A percentile compares a stretch with the other conserved stretches of the same genome.
Conservation (phyloP, 1,140 invertebrate genomes). For the Oedothorax gibbosus region DNA sequence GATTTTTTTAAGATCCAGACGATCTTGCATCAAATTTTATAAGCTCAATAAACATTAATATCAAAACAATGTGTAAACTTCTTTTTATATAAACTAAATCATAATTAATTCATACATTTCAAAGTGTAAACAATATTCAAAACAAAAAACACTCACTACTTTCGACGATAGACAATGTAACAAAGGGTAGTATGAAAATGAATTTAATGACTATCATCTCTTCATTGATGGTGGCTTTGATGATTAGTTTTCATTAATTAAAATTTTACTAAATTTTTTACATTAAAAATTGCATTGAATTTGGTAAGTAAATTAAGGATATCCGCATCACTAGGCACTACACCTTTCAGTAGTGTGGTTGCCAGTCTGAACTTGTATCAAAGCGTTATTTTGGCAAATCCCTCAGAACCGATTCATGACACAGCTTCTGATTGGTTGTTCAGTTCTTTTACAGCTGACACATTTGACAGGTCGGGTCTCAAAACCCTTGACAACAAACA, state of each 20-base stretch:
- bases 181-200: constrained; percentile 50
- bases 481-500: too few relatives aligned
- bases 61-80: background rate
- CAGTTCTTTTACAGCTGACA: too few relatives aligned
- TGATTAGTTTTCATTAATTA: constrained; percentile 41
- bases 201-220: constrained; percentile 52
- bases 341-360: constrained; percentile 48
- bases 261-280: constrained; percentile 31
- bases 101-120: background rate
- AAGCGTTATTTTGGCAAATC: constrained; percentile 32
- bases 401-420: background rate
- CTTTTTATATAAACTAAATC: constrained; percentile 8
- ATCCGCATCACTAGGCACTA: constrained; percentile 61
- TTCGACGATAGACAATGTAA: constrained; percentile 48
- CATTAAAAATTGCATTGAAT: constrained; percentile 53
- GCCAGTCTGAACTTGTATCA: constrained; percentile 40
- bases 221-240: constrained; percentile 38
- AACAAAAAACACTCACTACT: constrained; percentile 38
- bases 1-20: too few relatives aligned
- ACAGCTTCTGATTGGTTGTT: constrained; percentile 16
- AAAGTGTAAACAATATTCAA: constrained; percentile 38
- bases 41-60: too few relatives aligned
- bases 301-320: constrained; percentile 60
- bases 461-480: too few relatives aligned
- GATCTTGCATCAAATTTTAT: too few relatives aligned